Evolutionary conservation across 2,797 vertebrate species (phyloP).

Genomic region (Adrianichthys oophorus): DNA sequence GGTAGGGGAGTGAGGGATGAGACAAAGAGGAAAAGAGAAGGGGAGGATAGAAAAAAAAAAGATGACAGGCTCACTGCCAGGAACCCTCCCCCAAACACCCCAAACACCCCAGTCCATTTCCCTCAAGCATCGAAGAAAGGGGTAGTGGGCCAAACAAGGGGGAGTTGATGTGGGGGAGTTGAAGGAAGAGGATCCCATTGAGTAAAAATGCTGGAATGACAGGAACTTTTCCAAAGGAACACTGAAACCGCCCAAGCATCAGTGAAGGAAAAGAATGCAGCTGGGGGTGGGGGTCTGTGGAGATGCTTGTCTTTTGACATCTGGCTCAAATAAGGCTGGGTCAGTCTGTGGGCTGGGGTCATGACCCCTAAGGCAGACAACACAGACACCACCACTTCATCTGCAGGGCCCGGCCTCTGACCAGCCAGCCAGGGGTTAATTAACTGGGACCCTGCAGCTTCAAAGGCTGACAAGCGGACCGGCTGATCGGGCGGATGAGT

Average conservation of each 20-base stretch:
- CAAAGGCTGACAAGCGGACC: constrained; percentile 50
- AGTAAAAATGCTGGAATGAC: constrained; percentile 15
- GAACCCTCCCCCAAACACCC: constrained; percentile 24
- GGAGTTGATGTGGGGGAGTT: constrained; percentile 23
- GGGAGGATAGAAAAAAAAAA: constrained; percentile 29
- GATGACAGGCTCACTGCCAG: constrained; percentile 56
- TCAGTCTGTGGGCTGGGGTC: constrained; percentile 73
- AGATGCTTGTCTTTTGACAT: constrained; percentile 83
- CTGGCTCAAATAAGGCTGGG: constrained; percentile 86
- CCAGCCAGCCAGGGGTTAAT: constrained; percentile 83
- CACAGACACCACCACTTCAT: constrained; percentile 79
- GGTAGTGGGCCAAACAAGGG: constrained; percentile 63
- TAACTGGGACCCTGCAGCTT: constrained; percentile 83
- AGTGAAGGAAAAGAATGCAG: constrained; percentile 31
- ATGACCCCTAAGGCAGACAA: constrained; percentile 79
- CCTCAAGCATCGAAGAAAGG: constrained; percentile 57
- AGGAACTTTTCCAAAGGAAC: constrained; percentile 27
- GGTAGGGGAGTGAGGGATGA: constrained; percentile 5
- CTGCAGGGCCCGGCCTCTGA: constrained; percentile 68
- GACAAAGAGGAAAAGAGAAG: constrained; percentile 6
- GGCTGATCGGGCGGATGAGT: constrained; percentile 28
- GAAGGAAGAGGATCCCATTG: constrained; percentile 37
- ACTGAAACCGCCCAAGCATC: constrained; percentile 23
- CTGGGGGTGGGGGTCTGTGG: neutral
- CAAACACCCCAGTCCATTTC: constrained; percentile 38